Percentiles rank a stretch among this genome's conserved stretches.
These are phyloP conservation scores for Aphodius sticticus DNA, from an alignment of 2,888 invertebrate species.

Conservation along the genomic window DNA sequence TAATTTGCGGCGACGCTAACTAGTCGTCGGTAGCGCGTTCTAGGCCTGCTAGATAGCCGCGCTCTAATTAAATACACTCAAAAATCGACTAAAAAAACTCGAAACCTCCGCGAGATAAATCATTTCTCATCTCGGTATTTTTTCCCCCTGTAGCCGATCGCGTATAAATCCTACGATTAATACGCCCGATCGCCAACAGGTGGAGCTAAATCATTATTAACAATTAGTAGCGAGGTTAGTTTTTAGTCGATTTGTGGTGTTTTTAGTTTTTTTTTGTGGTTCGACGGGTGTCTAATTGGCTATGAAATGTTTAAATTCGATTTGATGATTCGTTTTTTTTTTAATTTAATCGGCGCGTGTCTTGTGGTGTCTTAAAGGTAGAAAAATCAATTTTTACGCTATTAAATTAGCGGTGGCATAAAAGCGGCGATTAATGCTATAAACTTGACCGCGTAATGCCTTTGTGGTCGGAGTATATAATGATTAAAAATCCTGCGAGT, in stretches of 20 bases:
- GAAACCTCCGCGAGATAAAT: background rate
- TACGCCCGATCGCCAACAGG: background rate
- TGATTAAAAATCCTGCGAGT: background rate
- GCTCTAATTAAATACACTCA: background rate
- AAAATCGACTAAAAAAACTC: background rate
- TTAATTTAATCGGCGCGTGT: background rate
- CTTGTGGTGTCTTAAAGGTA: background rate
- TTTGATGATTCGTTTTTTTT: background rate
- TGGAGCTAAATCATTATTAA: conserved; percentile 4
- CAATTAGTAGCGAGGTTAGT: background rate
- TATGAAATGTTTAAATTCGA: background rate
- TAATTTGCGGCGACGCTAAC: background rate
- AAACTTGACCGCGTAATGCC: background rate
- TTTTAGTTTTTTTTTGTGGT: background rate
- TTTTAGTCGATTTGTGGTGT: background rate
- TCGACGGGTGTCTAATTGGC: background rate
- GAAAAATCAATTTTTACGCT: background rate
- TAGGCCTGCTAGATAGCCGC: background rate
- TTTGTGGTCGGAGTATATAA: background rate
- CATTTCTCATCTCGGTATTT: background rate
- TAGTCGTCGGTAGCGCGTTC: background rate
- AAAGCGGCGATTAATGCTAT: background rate
- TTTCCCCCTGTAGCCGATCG: background rate
- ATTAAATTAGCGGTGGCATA: background rate
- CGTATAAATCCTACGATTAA: background rate